phyloP scores from a whole-genome alignment of 2,797 vertebrate species.

The Pipistrellus pipistrellus region DNA sequence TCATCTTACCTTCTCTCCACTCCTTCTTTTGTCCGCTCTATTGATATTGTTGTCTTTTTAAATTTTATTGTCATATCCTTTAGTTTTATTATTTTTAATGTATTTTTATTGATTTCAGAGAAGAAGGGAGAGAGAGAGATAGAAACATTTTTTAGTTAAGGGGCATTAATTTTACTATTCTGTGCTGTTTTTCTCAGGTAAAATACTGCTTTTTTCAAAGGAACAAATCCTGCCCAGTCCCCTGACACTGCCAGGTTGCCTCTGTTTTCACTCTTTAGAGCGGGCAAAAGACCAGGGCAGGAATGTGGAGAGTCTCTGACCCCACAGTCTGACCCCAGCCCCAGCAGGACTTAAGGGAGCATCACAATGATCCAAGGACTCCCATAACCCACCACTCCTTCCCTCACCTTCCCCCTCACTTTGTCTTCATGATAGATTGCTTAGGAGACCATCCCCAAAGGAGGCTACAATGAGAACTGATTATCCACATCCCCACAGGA shows the following conservation, averaged over 20 bases:
- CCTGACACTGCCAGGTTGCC: too few relatives aligned
- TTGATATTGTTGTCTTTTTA: not conserved
- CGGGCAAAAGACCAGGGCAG: not conserved
- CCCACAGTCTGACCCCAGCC: not conserved
- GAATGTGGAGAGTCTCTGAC: not conserved
- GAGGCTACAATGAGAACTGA: not conserved
- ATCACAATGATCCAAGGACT: not conserved
- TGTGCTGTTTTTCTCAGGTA: not conserved
- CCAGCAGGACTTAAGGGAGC: not conserved
- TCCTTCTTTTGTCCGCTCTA: not conserved
- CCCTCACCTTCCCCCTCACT: not conserved
- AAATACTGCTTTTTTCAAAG: slow-evolving; percentile 6
- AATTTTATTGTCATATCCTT: not conserved
- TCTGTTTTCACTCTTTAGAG: not conserved
- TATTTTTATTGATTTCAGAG: too few relatives aligned
- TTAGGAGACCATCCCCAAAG: not conserved
- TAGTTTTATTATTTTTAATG: too few relatives aligned
- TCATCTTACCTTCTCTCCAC: not conserved
- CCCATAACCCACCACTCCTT: not conserved
- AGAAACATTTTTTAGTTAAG: not conserved
- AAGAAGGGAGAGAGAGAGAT: too few relatives aligned
- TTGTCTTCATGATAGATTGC: not conserved
- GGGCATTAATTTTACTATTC: not conserved
- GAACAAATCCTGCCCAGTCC: not conserved
- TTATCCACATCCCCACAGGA: not conserved